Conservation (phyloP, 2,113 vertebrate species). For the Pardalotus punctatus region DNA sequence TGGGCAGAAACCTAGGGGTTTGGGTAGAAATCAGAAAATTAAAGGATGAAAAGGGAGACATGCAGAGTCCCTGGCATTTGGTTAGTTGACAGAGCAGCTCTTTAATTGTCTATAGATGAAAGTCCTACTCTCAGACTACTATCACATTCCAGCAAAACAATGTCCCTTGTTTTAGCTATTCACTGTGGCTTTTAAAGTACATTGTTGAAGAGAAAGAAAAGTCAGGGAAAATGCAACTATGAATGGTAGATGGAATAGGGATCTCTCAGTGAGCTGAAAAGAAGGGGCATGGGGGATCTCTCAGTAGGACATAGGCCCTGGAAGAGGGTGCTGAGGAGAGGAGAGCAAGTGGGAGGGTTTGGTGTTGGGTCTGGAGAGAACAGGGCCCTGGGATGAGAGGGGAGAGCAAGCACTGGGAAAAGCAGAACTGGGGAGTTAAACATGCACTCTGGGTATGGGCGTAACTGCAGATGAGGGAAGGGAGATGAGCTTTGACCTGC, state of each 20-base stretch:
- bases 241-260: not conserved
- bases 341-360: not conserved
- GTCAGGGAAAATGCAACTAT: not conserved
- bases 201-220: not conserved
- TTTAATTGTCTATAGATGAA: not conserved
- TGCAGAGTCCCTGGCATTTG: not conserved
- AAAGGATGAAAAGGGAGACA: not conserved
- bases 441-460: rapidly evolving
- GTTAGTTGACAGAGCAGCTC: not conserved
- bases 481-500: not conserved
- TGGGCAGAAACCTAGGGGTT: not conserved
- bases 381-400: not conserved
- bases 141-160: conserved; percentile 10
- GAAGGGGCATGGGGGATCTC: not conserved
- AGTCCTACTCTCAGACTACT: not conserved
- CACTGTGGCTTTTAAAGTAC: not conserved
- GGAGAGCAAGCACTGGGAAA: not conserved
- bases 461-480: not conserved
- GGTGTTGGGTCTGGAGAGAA: not conserved
- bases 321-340: not conserved
- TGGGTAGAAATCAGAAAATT: not conserved
- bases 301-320: not conserved
- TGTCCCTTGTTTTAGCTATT: not conserved
- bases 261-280: not conserved
- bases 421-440: not conserved